Conservation (phyloP, 1,140 invertebrate species). For the Asbolus verrucosus region DNA sequence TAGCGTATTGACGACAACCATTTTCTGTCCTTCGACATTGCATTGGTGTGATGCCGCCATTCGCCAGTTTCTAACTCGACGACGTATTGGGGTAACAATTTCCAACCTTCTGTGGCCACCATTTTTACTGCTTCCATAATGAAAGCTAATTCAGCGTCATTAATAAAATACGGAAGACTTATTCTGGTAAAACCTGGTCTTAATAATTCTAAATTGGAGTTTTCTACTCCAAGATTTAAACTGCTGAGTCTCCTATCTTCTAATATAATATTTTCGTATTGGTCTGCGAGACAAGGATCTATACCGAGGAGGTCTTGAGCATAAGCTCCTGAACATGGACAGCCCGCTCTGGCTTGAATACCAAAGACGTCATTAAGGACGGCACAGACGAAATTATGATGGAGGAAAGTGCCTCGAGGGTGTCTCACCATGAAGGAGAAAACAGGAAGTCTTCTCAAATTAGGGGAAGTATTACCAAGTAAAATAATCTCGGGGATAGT, state of each 20-base stretch:
- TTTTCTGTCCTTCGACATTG: constrained; percentile 83
- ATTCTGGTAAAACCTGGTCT: constrained; percentile 89
- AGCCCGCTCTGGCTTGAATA: constrained; percentile 89
- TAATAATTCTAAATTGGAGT: constrained; percentile 78
- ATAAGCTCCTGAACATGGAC: constrained; percentile 86
- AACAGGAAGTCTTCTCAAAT: constrained; percentile 79
- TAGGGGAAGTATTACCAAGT: constrained; percentile 77
- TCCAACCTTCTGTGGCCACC: constrained; percentile 91
- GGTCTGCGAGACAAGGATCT: constrained; percentile 77
- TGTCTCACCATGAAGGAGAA: constrained; percentile 91
- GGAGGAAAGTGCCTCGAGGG: constrained; percentile 82
- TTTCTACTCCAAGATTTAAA: constrained; percentile 72
- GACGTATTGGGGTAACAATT: constrained; percentile 87
- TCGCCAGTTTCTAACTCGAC: constrained; percentile 89
- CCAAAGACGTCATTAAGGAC: constrained; percentile 93
- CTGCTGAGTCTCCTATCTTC: constrained; percentile 77
- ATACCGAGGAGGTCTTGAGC: constrained; percentile 89
- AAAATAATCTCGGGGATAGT: constrained; percentile 84
- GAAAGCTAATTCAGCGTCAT: constrained; percentile 83
- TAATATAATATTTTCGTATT: constrained; percentile 81
- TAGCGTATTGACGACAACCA: constrained; percentile 84
- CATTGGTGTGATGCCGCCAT: constrained; percentile 87
- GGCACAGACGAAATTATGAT: constrained; percentile 91
- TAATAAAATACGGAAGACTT: constrained; percentile 88
- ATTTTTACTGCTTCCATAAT: constrained; percentile 87